Evolutionary conservation across 1,140 invertebrate genomes (phyloP).

Genomic region (Pseudomyrmex sp.): DNA sequence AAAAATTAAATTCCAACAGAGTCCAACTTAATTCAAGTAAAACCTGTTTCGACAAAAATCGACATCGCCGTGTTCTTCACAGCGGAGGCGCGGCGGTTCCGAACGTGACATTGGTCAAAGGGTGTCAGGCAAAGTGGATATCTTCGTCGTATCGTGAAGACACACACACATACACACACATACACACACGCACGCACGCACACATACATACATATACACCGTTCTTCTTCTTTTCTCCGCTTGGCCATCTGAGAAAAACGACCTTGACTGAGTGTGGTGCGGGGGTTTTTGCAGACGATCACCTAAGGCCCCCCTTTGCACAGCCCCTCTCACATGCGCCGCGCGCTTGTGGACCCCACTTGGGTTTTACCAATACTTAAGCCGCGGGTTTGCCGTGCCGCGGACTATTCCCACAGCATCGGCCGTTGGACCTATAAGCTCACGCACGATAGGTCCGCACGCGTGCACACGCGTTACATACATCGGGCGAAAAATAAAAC

Average conservation of each 20-base stretch:
- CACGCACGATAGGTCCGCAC: conserved; percentile 65
- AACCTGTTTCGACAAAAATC: neutral
- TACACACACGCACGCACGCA: no score
- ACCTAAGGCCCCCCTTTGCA: conserved; percentile 51
- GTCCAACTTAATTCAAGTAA: no score
- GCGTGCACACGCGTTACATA: conserved; percentile 64
- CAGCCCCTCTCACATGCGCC: conserved; percentile 52
- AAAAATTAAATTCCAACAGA: no score
- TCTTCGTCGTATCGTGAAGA: no score
- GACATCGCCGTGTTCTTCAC: neutral
- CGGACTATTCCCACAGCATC: conserved; percentile 84
- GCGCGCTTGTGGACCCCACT: conserved; percentile 77
- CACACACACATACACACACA: no score
- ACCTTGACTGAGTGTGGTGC: conserved; percentile 64
- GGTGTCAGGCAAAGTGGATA: neutral
- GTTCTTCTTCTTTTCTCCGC: neutral
- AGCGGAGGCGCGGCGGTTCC: neutral
- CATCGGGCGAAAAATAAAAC: no score
- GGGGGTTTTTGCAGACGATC: conserved; percentile 60
- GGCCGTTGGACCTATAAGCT: conserved; percentile 77
- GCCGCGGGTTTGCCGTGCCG: conserved; percentile 76
- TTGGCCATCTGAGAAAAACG: conserved; percentile 33
- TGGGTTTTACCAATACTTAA: conserved; percentile 83
- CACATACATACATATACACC: no score
- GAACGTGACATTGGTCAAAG: conserved; percentile 63